These are phyloP conservation scores for Scaptomyza cyrtandrae DNA, from an alignment of 2,888 invertebrate genomes.

Conservation along the genomic window DNA sequence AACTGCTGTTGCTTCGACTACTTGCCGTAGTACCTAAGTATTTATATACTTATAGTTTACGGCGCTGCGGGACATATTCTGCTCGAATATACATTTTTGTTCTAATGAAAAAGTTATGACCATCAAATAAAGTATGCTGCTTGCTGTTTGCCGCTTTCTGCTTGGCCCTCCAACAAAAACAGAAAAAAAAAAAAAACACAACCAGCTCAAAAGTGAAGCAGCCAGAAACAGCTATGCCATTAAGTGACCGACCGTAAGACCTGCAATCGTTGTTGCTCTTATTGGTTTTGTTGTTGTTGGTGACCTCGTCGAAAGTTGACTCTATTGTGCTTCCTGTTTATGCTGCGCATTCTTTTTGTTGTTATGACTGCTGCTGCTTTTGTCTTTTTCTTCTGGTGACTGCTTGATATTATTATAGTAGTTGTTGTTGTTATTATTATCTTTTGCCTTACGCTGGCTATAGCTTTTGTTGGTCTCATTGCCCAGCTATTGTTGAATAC, in stretches of 20 bases:
- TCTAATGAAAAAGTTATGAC: constrained; percentile 79
- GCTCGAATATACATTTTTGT: constrained; percentile 79
- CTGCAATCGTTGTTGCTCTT: constrained; percentile 62
- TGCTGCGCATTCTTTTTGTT: constrained; percentile 60
- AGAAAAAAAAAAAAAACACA: constrained; percentile 9
- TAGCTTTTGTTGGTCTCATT: constrained; percentile 63
- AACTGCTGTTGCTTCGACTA: constrained; percentile 48
- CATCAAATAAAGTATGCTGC: constrained; percentile 80
- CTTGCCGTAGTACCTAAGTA: constrained; percentile 61
- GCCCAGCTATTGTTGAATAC: constrained; percentile 50
- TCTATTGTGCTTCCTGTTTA: constrained; percentile 79
- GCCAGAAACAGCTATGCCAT: constrained; percentile 56
- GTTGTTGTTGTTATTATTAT: constrained; percentile 64
- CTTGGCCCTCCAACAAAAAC: constrained; percentile 17
- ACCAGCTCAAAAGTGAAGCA: constrained; percentile 71
- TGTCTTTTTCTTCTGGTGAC: constrained; percentile 49
- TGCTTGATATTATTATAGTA: constrained; percentile 29
- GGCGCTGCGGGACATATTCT: constrained; percentile 79
- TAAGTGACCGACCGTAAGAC: constrained; percentile 78
- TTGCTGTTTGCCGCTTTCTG: constrained; percentile 9
- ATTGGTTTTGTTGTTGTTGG: constrained; percentile 41
- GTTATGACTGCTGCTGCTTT: constrained; percentile 50
- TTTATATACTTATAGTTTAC: constrained; percentile 79
- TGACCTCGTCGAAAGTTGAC: constrained; percentile 76
- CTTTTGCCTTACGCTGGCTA: constrained; percentile 67